Conservation (phyloP, 2,113 vertebrate species). For the Xenopus laevis region DNA sequence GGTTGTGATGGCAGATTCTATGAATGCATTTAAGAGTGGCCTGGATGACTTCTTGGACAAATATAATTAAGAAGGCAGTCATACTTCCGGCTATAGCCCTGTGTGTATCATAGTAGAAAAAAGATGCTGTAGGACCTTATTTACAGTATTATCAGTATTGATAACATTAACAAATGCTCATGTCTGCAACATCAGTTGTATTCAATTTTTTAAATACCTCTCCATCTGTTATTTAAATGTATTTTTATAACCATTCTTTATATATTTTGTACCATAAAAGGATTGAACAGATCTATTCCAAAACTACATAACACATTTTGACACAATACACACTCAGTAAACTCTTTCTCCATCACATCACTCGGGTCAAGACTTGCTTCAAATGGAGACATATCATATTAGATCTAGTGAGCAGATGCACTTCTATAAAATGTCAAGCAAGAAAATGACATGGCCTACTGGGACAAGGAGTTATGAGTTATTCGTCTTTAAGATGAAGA, state of each 20-base stretch:
- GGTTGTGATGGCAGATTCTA: too few relatives aligned
- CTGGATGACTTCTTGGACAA: too few relatives aligned
- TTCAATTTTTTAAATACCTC: background rate
- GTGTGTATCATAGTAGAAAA: too few relatives aligned
- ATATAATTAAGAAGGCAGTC: too few relatives aligned
- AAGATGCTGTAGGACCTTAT: too few relatives aligned
- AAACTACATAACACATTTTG: slow-evolving; percentile 16
- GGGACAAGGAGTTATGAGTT: slow-evolving; percentile 27
- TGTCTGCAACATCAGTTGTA: too few relatives aligned
- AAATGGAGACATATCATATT: slow-evolving; percentile 20
- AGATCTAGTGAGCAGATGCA: slow-evolving; percentile 32
- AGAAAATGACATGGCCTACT: slow-evolving; percentile 23
- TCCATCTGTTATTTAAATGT: background rate
- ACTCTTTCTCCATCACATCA: slow-evolving; percentile 8
- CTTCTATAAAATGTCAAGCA: slow-evolving; percentile 32
- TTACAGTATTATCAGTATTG: too few relatives aligned
- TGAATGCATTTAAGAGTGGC: too few relatives aligned
- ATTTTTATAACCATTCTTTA: background rate
- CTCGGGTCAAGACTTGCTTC: slow-evolving; percentile 32
- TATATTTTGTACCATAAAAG: background rate
- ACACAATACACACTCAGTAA: slow-evolving; percentile 17
- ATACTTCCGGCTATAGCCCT: too few relatives aligned
- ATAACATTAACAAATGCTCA: too few relatives aligned
- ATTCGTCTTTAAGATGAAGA: slow-evolving; percentile 19
- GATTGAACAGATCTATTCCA: background rate